A percentile compares a stretch with the other conserved stretches of the same genome.
phyloP scores from a whole-genome alignment of 2,113 vertebrate species.

The Rhea pennata region DNA sequence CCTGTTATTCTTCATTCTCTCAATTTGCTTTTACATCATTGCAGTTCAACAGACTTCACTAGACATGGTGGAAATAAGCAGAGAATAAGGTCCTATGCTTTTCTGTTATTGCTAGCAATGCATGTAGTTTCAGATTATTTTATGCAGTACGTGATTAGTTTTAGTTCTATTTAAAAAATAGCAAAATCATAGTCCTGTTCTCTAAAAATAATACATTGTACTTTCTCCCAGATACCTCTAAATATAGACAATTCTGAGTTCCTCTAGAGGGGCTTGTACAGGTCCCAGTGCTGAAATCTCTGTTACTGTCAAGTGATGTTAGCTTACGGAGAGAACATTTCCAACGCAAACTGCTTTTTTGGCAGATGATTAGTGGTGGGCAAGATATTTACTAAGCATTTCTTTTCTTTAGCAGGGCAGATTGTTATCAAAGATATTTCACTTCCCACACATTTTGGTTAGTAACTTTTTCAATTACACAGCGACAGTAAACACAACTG shows the following conservation, averaged over 20 bases:
- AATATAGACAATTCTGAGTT: neutral
- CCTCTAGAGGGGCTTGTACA: neutral
- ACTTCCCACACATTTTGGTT: neutral
- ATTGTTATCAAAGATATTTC: neutral
- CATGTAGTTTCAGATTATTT: neutral
- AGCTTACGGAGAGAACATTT: slow-evolving; percentile 8
- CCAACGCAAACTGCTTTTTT: neutral
- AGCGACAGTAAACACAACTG: neutral
- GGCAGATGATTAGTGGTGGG: neutral
- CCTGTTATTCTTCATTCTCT: neutral
- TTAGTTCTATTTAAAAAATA: neutral
- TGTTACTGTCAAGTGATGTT: neutral
- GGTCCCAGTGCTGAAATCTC: neutral
- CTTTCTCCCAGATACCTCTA: neutral
- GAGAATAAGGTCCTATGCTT: neutral
- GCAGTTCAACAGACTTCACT: neutral
- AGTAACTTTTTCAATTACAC: neutral
- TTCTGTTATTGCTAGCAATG: neutral
- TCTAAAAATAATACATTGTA: neutral
- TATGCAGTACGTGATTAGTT: neutral
- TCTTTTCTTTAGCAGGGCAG: neutral
- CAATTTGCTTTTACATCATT: neutral
- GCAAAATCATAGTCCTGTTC: neutral
- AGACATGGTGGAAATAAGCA: neutral
- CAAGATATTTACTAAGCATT: neutral